Base-by-base conservation (phyloP, 2,888 invertebrate genomes). In the Drosophila kambysellisi region DNA sequence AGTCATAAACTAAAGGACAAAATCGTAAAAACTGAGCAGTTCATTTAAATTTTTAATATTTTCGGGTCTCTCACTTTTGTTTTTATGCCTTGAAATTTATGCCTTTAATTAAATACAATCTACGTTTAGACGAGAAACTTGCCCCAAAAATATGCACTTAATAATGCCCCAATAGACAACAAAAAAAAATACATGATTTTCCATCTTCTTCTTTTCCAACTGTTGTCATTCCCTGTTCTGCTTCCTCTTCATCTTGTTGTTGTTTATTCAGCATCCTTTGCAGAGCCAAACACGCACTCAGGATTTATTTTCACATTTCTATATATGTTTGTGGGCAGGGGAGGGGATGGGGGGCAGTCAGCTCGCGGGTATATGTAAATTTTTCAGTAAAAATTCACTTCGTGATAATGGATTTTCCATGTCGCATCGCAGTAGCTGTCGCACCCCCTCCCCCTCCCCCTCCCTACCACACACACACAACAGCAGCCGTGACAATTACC, bases 391-490 rank as follows among this genome's bases (percentile, higher is more conserved):
- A 86, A 86, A 89, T 86, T 86, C 85, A 87, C 89, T 90, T 90
- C 82, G 91, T 87, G 90, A 90, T 90, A 90, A 90, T 90, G 90
- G 90, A 89, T 90, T 90, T 90, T 90, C 89, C 91, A 91, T 90
- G 90, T 90, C 91, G 91, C 91, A 89, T 68, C 79, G 87, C 74
- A 30, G 77, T 74, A 62, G 74, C 64, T 52, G 74, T 73, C 64
- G 60, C 72, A 20, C 8, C 25, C 2, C 20, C 4, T 25, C 29
- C 43, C 25, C 5, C 20, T 30, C 46, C n/a, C 54, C 35, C 33
- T 48, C 50, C 50, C 41, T 4, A 30, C 17, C 51, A 30, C 20
- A 9, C 51, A 37, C 37, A 37, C 37, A 37, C 54, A 48, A 51
- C 58, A 46, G 25, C 46, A 46, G 29, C 77, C 74, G 82, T 82